Percentiles rank a stretch among this genome's conserved stretches.
Evolutionary conservation across 2,888 invertebrate species (phyloP).

Genomic region (Xestia c-nigrum): DNA sequence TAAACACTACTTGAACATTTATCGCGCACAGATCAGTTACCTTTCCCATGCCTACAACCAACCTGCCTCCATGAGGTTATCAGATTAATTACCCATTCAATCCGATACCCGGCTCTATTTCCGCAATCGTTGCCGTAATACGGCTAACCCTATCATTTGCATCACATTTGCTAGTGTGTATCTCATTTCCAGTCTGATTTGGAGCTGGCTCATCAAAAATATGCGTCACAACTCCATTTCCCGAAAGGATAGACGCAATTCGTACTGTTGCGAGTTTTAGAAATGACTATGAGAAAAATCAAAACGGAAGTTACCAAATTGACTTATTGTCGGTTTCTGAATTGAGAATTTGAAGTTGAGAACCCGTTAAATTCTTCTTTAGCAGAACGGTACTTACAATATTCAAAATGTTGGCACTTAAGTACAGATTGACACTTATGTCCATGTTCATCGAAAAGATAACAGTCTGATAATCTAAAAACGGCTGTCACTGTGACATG

Average conservation of each 20-base stretch:
- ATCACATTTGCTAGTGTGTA: slow-evolving; percentile 22
- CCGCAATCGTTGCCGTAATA: slow-evolving; percentile 35
- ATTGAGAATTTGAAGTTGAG: background rate
- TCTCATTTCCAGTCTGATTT: slow-evolving; percentile 21
- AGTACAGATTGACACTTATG: background rate
- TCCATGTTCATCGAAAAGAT: no score
- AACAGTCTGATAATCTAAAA: no score
- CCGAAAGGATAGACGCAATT: accelerated
- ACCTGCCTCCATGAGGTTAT: slow-evolving; percentile 36
- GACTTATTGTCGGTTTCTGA: background rate
- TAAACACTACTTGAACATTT: slow-evolving; percentile 4
- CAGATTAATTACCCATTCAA: slow-evolving; percentile 46
- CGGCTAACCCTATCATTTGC: slow-evolving; percentile 26
- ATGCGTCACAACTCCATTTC: background rate
- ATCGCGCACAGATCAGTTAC: slow-evolving; percentile 28
- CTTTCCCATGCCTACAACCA: no score
- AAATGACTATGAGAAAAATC: background rate
- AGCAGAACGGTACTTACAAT: background rate
- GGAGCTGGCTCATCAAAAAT: slow-evolving; percentile 17
- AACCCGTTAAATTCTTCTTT: background rate
- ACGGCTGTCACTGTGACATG: no score
- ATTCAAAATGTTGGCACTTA: no score
- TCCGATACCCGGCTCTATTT: slow-evolving; percentile 24
- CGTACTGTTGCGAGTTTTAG: background rate
- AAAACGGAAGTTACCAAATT: background rate